These are phyloP conservation scores for Drosophila burlai DNA, from an alignment of 1,140 invertebrate species.

Conservation along the genomic window DNA sequence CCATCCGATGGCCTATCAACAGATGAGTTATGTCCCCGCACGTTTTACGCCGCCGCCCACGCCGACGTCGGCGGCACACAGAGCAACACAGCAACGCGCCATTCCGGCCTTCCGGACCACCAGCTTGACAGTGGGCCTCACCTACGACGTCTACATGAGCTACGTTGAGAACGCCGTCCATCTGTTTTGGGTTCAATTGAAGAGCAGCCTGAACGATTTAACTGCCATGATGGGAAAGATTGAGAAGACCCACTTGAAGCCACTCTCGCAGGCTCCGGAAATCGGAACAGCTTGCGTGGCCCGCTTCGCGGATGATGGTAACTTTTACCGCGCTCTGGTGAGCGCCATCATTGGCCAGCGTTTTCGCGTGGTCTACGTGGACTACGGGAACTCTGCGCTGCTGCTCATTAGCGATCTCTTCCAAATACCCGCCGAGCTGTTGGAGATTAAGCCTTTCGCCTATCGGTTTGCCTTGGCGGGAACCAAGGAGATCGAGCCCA, in stretches of 20 bases:
- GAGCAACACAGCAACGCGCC: slow-evolving; percentile 29
- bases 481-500: slow-evolving; percentile 88
- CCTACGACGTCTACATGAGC: slow-evolving; percentile 89
- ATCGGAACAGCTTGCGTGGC: slow-evolving; percentile 90
- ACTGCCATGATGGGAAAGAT: slow-evolving; percentile 89
- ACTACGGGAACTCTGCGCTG: slow-evolving; percentile 91
- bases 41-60: slow-evolving; percentile 51
- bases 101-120: slow-evolving; percentile 86
- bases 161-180: slow-evolving; percentile 91
- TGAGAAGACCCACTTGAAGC: slow-evolving; percentile 87
- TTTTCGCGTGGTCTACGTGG: slow-evolving; percentile 91
- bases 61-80: slow-evolving; percentile 8
- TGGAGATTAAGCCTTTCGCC: slow-evolving; percentile 90
- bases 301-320: slow-evolving; percentile 88
- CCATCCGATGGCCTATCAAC: not conserved
- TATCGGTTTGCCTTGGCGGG: slow-evolving; percentile 90
- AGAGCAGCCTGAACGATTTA: slow-evolving; percentile 87
- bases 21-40: slow-evolving; percentile 44
- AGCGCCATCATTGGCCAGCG: slow-evolving; percentile 88
- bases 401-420: slow-evolving; percentile 89
- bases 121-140: slow-evolving; percentile 84
- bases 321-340: slow-evolving; percentile 90
- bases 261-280: slow-evolving; percentile 87
- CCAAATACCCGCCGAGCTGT: slow-evolving; percentile 89
- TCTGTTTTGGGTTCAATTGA: slow-evolving; percentile 90